phyloP scores from a whole-genome alignment of 2,113 vertebrate species.

The Helogale parvula region DNA sequence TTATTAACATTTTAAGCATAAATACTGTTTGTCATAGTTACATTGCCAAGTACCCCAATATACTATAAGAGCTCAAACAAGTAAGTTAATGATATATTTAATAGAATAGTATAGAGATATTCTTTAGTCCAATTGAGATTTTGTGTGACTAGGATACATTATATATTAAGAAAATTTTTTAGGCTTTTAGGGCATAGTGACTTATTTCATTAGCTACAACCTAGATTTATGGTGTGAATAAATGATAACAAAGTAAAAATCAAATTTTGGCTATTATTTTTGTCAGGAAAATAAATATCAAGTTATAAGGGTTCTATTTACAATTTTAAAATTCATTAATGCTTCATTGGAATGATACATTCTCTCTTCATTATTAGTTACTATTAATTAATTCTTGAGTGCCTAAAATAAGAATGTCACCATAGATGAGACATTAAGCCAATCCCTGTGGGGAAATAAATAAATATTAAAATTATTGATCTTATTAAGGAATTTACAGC shows the following conservation, averaged over 20 bases:
- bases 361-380: background rate
- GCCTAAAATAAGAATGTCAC: background rate
- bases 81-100: constrained; percentile 13
- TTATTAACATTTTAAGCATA: background rate
- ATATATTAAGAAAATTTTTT: background rate
- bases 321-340: background rate
- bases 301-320: background rate
- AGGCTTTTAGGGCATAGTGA: background rate
- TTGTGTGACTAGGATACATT: background rate
- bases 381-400: background rate
- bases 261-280: background rate
- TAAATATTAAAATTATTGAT: background rate
- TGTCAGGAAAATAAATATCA: background rate
- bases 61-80: background rate
- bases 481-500: constrained; percentile 25
- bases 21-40: background rate
- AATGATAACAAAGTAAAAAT: constrained; percentile 13
- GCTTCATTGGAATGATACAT: constrained; percentile 17
- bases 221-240: background rate
- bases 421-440: background rate
- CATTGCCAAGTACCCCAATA: background rate
- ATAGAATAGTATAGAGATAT: background rate
- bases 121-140: constrained; percentile 7
- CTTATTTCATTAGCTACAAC: constrained; percentile 32
- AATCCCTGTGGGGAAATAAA: background rate